Conservation (phyloP, 1,140 invertebrate genomes). For the Lysiphlebus fabarum region DNA sequence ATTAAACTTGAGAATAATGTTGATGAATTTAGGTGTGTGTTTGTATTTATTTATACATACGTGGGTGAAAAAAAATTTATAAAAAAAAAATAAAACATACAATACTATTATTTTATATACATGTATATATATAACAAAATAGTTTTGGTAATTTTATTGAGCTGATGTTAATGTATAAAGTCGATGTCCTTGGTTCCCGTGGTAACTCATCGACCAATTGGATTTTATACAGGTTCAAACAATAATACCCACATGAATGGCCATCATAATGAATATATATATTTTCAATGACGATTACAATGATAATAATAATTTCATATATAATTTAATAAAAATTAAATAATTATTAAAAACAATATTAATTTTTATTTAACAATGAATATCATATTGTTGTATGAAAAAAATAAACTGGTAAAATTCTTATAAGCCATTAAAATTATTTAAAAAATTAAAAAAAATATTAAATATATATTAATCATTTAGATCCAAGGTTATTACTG, state of each 20-base stretch:
- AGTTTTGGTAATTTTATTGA: neutral
- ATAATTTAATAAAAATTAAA: too few species aligned
- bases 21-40: neutral
- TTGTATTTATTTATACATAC: neutral
- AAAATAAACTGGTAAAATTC: too few species aligned
- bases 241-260: slow-evolving; percentile 31
- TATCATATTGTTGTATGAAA: too few species aligned
- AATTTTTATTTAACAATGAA: too few species aligned
- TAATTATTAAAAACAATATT: too few species aligned
- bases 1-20: neutral
- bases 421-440: too few species aligned
- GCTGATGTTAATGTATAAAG: neutral
- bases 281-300: neutral
- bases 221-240: slow-evolving; percentile 17
- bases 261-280: slow-evolving; percentile 13
- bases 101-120: neutral
- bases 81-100: neutral
- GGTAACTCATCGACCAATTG: slow-evolving; percentile 51
- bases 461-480: too few species aligned
- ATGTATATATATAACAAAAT: neutral
- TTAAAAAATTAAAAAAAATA: too few species aligned
- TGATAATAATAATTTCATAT: too few species aligned
- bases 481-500: too few species aligned
- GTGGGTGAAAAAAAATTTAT: neutral
- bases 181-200: slow-evolving; percentile 46